Evolutionary conservation across 2,113 vertebrate genomes (phyloP).

Genomic region (sheep (Ovis aries)): DNA sequence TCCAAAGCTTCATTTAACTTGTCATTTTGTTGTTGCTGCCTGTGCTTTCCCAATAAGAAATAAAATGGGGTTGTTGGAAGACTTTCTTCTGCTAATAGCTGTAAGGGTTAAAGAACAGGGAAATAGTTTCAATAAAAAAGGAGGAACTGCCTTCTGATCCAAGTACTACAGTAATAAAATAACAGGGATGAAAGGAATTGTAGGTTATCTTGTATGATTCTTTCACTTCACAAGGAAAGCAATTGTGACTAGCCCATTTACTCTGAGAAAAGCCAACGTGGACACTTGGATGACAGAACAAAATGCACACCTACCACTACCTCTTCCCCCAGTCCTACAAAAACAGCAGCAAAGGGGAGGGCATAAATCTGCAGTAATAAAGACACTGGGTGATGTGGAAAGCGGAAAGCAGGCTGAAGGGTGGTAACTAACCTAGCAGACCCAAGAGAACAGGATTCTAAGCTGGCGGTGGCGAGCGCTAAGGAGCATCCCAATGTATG

Average conservation of each 20-base stretch:
- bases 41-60: conserved; percentile 90
- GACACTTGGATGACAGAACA: background rate
- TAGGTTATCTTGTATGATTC: background rate
- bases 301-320: background rate
- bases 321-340: background rate
- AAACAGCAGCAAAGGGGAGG: background rate
- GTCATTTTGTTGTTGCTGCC: conserved; percentile 71
- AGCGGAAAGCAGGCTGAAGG: background rate
- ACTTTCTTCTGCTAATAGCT: conserved; percentile 90
- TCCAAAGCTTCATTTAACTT: conserved; percentile 27
- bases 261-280: background rate
- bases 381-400: background rate
- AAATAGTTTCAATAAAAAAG: background rate
- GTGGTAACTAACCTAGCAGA: background rate
- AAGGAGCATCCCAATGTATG: background rate
- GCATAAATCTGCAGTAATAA: background rate
- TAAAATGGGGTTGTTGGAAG: conserved; percentile 91
- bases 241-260: background rate
- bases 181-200: background rate
- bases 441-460: background rate
- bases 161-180: background rate
- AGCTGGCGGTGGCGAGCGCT: background rate
- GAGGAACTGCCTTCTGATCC: background rate
- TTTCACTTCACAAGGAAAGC: background rate
- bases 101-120: background rate